Evolutionary conservation across 2,113 vertebrate genomes (phyloP).

Genomic region (Daubentonia madagascariensis): DNA sequence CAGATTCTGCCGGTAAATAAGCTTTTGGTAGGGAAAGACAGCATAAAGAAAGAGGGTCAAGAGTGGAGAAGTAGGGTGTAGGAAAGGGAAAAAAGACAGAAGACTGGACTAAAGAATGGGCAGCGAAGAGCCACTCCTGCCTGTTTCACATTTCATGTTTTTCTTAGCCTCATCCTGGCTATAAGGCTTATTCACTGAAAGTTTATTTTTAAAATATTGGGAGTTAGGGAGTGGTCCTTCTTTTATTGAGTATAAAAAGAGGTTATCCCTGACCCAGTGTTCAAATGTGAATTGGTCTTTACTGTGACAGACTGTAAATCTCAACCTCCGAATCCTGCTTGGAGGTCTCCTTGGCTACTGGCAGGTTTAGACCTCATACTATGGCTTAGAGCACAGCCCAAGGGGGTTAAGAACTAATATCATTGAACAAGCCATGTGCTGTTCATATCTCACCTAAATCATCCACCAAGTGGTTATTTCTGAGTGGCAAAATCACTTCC

Average conservation of each 20-base stretch:
- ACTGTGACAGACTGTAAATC: not conserved
- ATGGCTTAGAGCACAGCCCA: not conserved
- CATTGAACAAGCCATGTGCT: not conserved
- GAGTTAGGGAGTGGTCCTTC: not conserved
- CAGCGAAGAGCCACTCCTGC: not conserved
- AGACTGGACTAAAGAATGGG: too few relatives aligned
- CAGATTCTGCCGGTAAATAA: not conserved
- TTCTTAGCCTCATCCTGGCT: not conserved
- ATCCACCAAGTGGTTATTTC: not conserved
- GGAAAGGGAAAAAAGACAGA: not conserved
- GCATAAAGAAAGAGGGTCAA: not conserved
- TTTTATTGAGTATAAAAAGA: not conserved
- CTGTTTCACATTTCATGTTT: not conserved
- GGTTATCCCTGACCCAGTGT: not conserved
- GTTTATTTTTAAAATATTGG: not conserved
- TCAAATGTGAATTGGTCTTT: not conserved
- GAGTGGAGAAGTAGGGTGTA: not conserved
- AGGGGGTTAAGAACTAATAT: not conserved
- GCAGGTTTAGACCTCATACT: fast-evolving
- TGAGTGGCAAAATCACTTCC: not conserved
- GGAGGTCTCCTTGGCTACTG: too few relatives aligned
- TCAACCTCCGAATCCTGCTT: not conserved
- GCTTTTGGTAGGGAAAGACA: not conserved
- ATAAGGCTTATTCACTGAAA: not conserved
- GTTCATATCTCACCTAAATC: not conserved